Evolutionary conservation across 92 coral and sea anemone species (phyloP).

Genomic region (Epizoanthus ramosus): DNA sequence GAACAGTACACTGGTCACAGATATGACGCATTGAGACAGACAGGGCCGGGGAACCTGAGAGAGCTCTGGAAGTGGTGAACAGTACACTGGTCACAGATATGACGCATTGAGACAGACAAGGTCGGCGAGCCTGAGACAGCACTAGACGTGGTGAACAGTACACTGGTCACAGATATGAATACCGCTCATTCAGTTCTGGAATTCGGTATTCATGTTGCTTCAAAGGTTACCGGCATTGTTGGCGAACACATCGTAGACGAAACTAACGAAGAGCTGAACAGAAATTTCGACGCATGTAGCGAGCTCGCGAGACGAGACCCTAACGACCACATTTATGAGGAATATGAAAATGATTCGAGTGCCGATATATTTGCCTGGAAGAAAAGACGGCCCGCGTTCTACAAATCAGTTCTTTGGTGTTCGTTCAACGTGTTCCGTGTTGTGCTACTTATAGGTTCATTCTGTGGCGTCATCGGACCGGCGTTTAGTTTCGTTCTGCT

Average conservation of each 20-base stretch:
- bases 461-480: not conserved
- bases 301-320: slow-evolving; percentile 10
- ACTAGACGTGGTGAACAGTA: not conserved
- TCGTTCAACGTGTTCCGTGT: not conserved
- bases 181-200: not conserved
- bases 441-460: not conserved
- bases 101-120: too few species aligned
- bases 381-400: not conserved
- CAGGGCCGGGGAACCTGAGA: not conserved
- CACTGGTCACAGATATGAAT: not conserved
- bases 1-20: too few species aligned
- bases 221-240: not conserved
- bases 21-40: too few species aligned
- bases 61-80: not conserved
- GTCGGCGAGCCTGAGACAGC: too few species aligned
- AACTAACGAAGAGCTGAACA: not conserved
- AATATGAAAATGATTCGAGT: not conserved
- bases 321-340: not conserved
- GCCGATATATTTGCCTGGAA: slow-evolving; percentile 12
- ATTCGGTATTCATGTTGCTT: not conserved
- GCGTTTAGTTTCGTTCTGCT: not conserved
- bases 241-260: slow-evolving; percentile 2
- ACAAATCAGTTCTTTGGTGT: slow-evolving; percentile 1
- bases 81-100: not conserved
- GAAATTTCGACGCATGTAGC: not conserved